Percentiles rank a stretch among this genome's conserved stretches.
Conservation (phyloP, 2,888 invertebrate species). For the Pimpla rufipes region DNA sequence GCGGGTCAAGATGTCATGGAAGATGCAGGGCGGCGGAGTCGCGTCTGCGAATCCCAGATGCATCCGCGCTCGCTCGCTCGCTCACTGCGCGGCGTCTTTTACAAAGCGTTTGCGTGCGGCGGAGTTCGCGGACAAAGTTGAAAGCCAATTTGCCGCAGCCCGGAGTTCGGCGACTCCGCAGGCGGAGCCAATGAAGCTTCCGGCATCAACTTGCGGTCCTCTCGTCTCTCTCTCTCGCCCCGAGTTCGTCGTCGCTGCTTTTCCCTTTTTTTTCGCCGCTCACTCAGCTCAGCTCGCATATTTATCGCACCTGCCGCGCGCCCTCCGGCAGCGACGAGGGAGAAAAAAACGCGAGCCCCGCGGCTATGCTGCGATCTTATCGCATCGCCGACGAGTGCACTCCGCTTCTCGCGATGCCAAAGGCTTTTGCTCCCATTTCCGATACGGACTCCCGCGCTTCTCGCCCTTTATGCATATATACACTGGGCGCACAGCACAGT, state of each 20-base stretch:
- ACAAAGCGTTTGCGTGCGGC: conserved; percentile 49
- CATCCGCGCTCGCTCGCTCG: conserved; percentile 14
- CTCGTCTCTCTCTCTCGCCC: background rate
- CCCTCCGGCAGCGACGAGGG: background rate
- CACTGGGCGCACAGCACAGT: background rate
- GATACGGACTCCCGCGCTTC: conserved; percentile 6
- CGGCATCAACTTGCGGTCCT: conserved; percentile 30
- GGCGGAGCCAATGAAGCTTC: conserved; percentile 30
- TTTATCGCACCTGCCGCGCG: background rate
- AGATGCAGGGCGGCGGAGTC: conserved; percentile 39
- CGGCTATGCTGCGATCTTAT: background rate
- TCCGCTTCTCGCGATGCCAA: background rate
- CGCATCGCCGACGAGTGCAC: conserved; percentile 9
- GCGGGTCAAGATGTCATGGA: conserved; percentile 62
- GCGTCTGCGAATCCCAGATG: conserved; percentile 35
- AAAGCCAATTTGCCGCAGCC: conserved; percentile 67
- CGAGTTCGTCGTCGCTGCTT: background rate
- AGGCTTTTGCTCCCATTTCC: background rate
- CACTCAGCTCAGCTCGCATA: background rate
- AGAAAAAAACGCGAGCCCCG: background rate
- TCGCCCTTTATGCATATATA: background rate
- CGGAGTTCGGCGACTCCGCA: conserved; percentile 25
- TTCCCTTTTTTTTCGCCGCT: background rate
- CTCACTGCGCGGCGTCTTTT: conserved; percentile 18
- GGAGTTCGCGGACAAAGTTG: conserved; percentile 61